These are phyloP conservation scores for Grus americana DNA, from an alignment of 2,113 vertebrate genomes.

Conservation along the genomic window DNA sequence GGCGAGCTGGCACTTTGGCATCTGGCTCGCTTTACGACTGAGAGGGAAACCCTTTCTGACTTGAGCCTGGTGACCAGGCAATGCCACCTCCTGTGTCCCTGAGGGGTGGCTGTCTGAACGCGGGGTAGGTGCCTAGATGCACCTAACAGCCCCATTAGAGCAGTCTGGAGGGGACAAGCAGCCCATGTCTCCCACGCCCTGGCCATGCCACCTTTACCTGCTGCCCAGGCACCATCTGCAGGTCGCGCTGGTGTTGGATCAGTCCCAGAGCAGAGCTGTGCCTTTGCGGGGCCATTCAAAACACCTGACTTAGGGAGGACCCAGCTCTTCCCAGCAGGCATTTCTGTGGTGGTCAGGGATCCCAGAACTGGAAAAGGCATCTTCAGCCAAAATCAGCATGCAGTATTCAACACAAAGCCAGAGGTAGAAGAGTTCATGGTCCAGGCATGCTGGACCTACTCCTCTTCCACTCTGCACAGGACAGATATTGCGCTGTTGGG, in stretches of 20 bases:
- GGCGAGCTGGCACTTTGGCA: fast-evolving
- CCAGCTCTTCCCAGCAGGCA: neutral
- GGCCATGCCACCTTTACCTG: neutral
- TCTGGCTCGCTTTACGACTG: neutral
- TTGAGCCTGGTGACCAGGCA: neutral
- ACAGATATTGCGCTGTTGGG: neutral
- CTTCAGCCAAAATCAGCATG: neutral
- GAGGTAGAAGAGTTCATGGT: neutral
- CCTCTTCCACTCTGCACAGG: neutral
- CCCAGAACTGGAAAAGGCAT: neutral
- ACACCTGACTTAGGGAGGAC: neutral
- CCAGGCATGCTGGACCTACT: too few relatives aligned
- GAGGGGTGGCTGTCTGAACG: neutral
- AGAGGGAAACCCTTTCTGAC: neutral
- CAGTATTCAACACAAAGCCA: neutral
- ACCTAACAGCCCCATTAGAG: neutral
- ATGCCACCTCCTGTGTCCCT: neutral
- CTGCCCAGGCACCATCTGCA: neutral
- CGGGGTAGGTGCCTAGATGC: neutral
- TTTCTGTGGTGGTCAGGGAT: neutral
- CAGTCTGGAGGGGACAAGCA: neutral
- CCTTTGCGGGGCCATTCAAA: neutral
- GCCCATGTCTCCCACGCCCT: neutral
- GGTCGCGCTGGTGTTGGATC: fast-evolving
- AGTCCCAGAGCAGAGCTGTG: neutral